phyloP scores from a whole-genome alignment of 2,797 vertebrate genomes.

The Poecilia velifera region DNA sequence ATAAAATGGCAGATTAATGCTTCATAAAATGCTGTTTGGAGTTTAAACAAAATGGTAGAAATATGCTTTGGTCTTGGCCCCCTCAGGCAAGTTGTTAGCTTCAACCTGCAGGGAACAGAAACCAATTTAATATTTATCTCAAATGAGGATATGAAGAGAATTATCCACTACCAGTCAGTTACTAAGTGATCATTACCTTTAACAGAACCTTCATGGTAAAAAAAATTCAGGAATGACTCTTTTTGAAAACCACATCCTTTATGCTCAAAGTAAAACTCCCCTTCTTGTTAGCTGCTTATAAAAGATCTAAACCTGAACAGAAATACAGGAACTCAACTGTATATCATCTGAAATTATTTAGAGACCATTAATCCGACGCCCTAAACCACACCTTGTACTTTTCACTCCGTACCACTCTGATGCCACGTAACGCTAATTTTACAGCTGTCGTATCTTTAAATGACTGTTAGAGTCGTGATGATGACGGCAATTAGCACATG shows the following conservation, averaged over 20 bases:
- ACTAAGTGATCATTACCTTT: background rate
- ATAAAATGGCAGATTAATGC: background rate
- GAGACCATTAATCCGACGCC: constrained; percentile 11
- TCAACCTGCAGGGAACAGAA: background rate
- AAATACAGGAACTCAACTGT: background rate
- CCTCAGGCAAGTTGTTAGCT: background rate
- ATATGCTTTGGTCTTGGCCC: background rate
- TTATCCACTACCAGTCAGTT: background rate
- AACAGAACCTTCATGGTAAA: background rate
- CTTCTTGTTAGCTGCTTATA: background rate
- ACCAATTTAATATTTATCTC: background rate
- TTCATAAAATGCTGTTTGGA: background rate
- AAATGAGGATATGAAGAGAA: background rate
- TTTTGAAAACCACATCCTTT: background rate
- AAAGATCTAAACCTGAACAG: background rate
- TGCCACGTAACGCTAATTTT: constrained; percentile 42
- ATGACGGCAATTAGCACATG: constrained; percentile 55
- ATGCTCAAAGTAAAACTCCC: background rate
- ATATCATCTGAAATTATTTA: constrained; percentile 4
- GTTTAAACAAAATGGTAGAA: background rate
- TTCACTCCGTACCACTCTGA: constrained; percentile 33
- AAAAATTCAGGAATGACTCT: background rate
- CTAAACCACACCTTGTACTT: constrained; percentile 22
- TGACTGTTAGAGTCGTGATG: constrained; percentile 48
- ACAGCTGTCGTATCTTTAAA: constrained; percentile 57